Evolutionary conservation across 2,797 vertebrate species (phyloP).

Genomic region (Hipposideros larvatus): DNA sequence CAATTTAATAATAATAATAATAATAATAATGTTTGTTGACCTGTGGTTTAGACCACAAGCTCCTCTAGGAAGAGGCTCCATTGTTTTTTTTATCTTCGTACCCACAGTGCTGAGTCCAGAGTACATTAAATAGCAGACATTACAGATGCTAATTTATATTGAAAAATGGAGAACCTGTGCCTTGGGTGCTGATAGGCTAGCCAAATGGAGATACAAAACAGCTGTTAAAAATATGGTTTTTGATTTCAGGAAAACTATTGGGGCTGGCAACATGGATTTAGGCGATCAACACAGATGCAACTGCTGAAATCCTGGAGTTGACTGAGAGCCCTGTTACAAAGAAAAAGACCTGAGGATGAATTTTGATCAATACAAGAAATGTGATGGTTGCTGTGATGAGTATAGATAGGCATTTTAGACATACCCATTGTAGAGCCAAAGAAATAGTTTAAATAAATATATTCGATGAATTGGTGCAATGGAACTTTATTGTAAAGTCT

Average conservation of each 20-base stretch:
- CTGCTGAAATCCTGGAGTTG: background rate
- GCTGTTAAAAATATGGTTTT: background rate
- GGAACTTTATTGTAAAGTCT: slow-evolving; percentile 70
- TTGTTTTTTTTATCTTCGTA: background rate
- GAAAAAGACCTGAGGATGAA: background rate
- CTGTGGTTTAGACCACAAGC: background rate
- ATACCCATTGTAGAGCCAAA: background rate
- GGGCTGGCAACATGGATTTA: background rate
- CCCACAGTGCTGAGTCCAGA: background rate
- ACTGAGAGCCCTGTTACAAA: background rate
- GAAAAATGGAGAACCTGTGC: background rate
- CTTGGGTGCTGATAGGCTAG: background rate
- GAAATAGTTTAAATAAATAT: slow-evolving; percentile 58
- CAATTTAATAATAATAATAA: too few species aligned
- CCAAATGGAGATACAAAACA: background rate
- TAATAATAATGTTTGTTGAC: background rate
- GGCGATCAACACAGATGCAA: background rate
- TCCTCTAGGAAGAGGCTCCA: background rate
- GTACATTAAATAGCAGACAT: background rate
- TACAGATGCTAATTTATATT: background rate
- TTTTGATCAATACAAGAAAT: background rate
- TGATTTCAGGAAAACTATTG: background rate
- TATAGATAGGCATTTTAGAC: background rate
- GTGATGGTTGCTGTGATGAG: background rate
- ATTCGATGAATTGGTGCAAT: slow-evolving; percentile 63